These are phyloP conservation scores for Kuschelorhynchus macadamiae DNA, from an alignment of 2,888 invertebrate genomes.

Conservation along the genomic window DNA sequence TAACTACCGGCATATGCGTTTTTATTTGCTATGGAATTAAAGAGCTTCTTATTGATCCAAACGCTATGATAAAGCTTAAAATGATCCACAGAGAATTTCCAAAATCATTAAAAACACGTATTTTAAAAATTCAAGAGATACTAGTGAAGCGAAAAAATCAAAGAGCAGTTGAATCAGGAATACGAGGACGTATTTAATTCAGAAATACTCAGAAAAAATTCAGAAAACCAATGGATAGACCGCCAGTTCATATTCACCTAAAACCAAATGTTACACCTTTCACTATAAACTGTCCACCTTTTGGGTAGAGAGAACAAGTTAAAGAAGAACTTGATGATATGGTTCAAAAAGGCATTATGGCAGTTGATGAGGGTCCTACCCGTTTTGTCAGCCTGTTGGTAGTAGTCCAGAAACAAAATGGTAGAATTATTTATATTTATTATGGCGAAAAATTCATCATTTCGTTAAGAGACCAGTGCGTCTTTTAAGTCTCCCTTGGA, in stretches of 20 bases:
- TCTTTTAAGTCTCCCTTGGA: not conserved
- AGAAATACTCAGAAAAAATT: not conserved
- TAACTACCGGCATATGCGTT: no score
- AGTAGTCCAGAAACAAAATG: not conserved
- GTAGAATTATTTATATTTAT: constrained; percentile 35
- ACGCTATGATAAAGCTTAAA: no score
- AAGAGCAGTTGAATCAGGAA: not conserved
- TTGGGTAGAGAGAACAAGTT: constrained; percentile 24
- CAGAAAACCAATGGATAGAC: not conserved
- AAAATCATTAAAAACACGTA: not conserved
- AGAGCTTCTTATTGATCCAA: no score
- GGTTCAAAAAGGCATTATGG: constrained; percentile 24
- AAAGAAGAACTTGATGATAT: constrained; percentile 31
- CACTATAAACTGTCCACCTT: constrained; percentile 34
- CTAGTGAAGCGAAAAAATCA: not conserved
- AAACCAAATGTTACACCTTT: not conserved
- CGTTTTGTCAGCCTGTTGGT: constrained; percentile 34
- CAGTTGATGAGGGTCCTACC: constrained; percentile 8
- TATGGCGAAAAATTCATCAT: constrained; percentile 29
- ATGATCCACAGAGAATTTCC: no score
- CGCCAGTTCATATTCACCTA: not conserved
- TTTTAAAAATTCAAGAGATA: no score
- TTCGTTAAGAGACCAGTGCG: not conserved
- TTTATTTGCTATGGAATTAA: no score
- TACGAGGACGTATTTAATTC: not conserved